Conservation (phyloP, 2,797 vertebrate species). For the Hippopotamyrus pictus region DNA sequence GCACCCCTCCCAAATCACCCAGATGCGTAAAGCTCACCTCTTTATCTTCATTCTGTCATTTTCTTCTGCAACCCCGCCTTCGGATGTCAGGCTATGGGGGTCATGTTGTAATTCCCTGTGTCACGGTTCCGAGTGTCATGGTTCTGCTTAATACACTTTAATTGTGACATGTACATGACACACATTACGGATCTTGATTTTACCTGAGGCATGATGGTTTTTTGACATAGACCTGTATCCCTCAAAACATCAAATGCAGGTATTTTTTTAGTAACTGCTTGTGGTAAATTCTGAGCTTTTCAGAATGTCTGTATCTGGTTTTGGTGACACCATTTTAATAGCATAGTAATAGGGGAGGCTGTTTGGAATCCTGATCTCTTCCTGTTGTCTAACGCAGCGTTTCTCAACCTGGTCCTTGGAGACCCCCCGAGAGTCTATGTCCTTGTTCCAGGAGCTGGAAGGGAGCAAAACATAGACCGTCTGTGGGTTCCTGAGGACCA, state of each 20-base stretch:
- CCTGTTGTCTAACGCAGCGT: neutral
- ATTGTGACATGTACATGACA: neutral
- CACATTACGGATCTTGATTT: neutral
- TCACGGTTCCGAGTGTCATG: neutral
- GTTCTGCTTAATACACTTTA: neutral
- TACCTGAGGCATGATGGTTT: neutral
- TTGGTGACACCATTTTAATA: neutral
- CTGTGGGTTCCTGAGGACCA: neutral
- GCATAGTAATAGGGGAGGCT: neutral
- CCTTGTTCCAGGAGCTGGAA: neutral
- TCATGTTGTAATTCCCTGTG: neutral
- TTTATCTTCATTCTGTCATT: neutral
- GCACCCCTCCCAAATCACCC: neutral
- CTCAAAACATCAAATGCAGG: neutral
- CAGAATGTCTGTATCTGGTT: neutral
- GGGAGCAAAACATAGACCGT: neutral
- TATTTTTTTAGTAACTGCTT: neutral
- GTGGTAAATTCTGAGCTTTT: neutral
- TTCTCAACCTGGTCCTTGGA: neutral
- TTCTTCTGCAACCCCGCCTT: neutral
- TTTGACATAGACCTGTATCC: neutral
- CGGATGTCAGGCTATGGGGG: neutral
- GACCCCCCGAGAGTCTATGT: neutral
- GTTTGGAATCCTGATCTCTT: neutral
- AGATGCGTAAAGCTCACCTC: neutral